A percentile compares a stretch with the other conserved stretches of the same genome.
Evolutionary conservation across 1,140 invertebrate species (phyloP).

Genomic region (Doryteuthis pealeii): DNA sequence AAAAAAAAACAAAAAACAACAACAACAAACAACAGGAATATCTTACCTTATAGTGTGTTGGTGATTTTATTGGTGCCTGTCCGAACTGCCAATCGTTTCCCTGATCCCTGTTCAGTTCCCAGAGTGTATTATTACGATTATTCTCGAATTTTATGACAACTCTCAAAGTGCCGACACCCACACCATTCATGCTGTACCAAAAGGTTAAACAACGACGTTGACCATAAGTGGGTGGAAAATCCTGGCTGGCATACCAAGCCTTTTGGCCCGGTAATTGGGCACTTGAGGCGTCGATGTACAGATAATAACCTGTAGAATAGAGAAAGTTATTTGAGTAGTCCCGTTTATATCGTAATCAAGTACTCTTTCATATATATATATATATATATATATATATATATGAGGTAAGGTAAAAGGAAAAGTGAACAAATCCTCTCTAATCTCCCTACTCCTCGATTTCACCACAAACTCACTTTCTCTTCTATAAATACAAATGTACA

Average conservation of each 20-base stretch:
- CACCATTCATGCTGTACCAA: constrained; percentile 58
- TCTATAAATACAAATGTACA: too few species aligned
- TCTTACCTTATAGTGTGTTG: constrained; percentile 30
- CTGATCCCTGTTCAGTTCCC: constrained; percentile 39
- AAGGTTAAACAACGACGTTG: constrained; percentile 47
- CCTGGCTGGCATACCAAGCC: constrained; percentile 39
- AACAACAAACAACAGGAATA: too few species aligned
- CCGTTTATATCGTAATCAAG: too few species aligned
- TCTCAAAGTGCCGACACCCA: constrained; percentile 40
- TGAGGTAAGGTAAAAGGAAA: too few species aligned
- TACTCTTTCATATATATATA: too few species aligned
- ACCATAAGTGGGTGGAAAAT: constrained; percentile 30
- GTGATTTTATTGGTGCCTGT: constrained; percentile 34
- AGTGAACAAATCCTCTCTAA: too few species aligned
- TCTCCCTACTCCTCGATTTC: too few species aligned
- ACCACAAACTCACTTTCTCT: too few species aligned
- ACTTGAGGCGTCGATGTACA: constrained; percentile 51
- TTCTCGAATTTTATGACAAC: constrained; percentile 33
- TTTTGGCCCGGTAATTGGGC: constrained; percentile 41
- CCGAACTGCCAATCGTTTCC: constrained; percentile 44
- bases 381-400: too few species aligned
- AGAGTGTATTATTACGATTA: constrained; percentile 33
- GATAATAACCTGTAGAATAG: constrained; percentile 38
- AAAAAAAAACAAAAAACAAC: too few species aligned
- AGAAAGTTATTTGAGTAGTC: too few species aligned